Conservation (phyloP, 2,797 vertebrate genomes). For the Buceros bicornis region DNA sequence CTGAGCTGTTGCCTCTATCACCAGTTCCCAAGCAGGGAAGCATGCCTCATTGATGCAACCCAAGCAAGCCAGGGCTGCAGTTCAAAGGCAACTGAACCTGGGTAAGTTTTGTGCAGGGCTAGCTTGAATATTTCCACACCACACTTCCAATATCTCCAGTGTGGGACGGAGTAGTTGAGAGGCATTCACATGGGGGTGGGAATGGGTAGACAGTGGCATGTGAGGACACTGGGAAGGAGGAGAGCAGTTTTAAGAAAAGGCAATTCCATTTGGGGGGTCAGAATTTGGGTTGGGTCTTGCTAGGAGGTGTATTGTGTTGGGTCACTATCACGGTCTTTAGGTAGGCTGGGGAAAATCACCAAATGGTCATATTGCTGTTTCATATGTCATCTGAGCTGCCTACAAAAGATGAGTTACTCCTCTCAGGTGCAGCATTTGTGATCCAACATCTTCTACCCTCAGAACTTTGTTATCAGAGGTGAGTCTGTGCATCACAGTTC, state of each 20-base stretch:
- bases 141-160: background rate
- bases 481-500: background rate
- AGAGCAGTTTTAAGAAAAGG: background rate
- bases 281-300: background rate
- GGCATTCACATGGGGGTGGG: rapidly evolving
- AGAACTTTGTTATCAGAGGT: background rate
- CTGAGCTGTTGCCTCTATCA: background rate
- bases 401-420: background rate
- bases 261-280: rapidly evolving
- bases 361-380: background rate
- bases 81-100: background rate
- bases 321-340: background rate
- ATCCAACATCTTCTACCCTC: background rate
- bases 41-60: background rate
- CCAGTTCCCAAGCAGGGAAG: background rate
- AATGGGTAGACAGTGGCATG: background rate
- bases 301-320: background rate
- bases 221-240: background rate
- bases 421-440: background rate
- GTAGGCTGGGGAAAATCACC: background rate
- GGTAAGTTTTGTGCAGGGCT: background rate
- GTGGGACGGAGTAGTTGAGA: background rate
- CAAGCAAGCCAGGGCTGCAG: rapidly evolving
- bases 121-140: background rate
- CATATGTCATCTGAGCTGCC: background rate